Base-by-base conservation (phyloP, 2,888 invertebrate genomes). In the Chrysotoxum bicinctum region DNA sequence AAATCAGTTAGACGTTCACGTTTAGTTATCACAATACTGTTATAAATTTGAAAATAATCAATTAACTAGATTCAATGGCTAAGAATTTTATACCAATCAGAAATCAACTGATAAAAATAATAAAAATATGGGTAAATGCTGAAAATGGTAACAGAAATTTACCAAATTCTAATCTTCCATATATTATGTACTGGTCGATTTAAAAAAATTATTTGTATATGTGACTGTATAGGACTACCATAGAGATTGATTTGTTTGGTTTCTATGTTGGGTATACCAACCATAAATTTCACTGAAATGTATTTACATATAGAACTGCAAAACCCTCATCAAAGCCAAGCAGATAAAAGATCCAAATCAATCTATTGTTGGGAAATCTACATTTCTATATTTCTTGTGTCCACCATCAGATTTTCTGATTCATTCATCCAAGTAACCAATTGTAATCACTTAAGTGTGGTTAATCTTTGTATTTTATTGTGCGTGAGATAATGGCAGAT, bases 401-500 rank as follows among this genome's bases (percentile, higher is more conserved):
- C 50, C 50, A 23, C 48, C 52, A 75, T 75, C 56, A 23, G 14
- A 58, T 66, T 66, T 16, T 37, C 26, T 19, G 14, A 19, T 21
- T 40, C 50, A 60, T 48, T 48, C 54, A 68, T 70, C 43, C 48
- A 50, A 50, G 43, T 56, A 40, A 60, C 52, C 75, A 81, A 81
- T 81, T 75, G 80, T 70, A 70, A 70, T 81, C 80, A 81, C 69
- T 75, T 75, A 75, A 79, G 60, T 68, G 58, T 68, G 58, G 73
- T 79, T 73, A 73, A 79, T 79, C 79, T 73, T 69, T 40, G 50
- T 16, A 80, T 80, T 68, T 74, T 62, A 74, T 80, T 74, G 79
- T 66, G 74, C 60, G 68, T 68, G 58, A 52, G 52, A 64, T 70
- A 66, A 50, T 66, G 16, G 50, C 66, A 35, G 66, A 66, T 66